Evolutionary conservation across 2,113 vertebrate genomes (phyloP).

Genomic region (Galbula dea): DNA sequence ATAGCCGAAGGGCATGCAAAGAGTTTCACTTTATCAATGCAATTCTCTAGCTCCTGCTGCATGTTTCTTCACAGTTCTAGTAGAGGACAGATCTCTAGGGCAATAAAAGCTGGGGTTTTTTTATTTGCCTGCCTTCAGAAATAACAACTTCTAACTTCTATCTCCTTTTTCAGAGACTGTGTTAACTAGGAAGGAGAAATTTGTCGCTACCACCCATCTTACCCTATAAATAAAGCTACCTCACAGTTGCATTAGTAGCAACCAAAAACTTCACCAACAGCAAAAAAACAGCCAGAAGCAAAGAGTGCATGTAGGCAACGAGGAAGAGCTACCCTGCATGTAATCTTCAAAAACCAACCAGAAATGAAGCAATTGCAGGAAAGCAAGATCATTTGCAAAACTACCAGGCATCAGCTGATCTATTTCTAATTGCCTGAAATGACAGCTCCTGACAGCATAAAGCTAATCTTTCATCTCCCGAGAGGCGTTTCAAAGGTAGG

Average conservation of each 20-base stretch:
- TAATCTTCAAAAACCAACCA: constrained; percentile 5
- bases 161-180: not conserved
- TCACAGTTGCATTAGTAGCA: not conserved
- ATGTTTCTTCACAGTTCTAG: not conserved
- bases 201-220: not conserved
- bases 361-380: not conserved
- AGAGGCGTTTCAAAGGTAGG: not conserved
- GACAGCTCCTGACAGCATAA: constrained; percentile 13
- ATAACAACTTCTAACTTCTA: not conserved
- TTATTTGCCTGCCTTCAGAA: not conserved
- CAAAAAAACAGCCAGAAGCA: not conserved
- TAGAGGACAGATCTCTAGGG: not conserved
- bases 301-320: not conserved
- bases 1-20: not conserved
- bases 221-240: not conserved
- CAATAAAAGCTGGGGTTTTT: not conserved
- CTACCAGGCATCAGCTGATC: not conserved
- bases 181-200: not conserved
- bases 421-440: constrained; percentile 20
- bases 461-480: constrained; percentile 1
- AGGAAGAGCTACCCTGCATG: not conserved
- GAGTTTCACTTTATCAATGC: not conserved
- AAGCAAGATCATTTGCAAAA: not conserved
- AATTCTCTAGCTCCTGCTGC: not conserved
- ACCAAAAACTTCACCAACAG: not conserved